Evolutionary conservation across 2,888 invertebrate species (phyloP), one percentile per base, ranked within the genome.

Genomic region (Andrena flavipes): DNA sequence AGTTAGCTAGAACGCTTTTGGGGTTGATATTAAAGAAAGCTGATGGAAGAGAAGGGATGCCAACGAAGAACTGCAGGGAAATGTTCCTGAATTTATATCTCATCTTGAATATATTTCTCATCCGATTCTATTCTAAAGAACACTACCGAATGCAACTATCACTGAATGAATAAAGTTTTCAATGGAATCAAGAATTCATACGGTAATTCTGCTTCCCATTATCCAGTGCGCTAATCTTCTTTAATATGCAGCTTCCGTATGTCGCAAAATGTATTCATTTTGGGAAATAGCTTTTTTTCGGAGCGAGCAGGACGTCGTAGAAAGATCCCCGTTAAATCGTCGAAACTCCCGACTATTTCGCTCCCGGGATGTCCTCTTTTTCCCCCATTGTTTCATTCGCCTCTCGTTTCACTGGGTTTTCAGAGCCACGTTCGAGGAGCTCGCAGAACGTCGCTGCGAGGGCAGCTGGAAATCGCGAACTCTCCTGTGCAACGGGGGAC

Each of bases 391-490:
- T 65, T 65, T 60, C 74, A 54, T 74, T 35, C 64, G 26, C 49
- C 33, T n/a, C 49, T 30, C 30, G 62, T 29, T 60, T 51, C 10
- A 67, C 23, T 16, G 7, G 54, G 51, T 62, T 51, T 62, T 51
- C 42, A 42, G 77, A 62, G 67, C 29, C 75, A 67, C 65, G 51
- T 67, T 75, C 75, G 75, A 60, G 51, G 29, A 75, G 62, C 56
- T 56, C 16, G 65, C 64, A 8, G 48, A 59, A 74, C 33, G 29
- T 42, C 49, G n/a, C 42, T 42, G 42, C 42, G 42, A 5, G 13
- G 30, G 48, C 59, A 60, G 35, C 56, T 16, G 68, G 48, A 48
- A 48, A 76, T 56, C 29, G 76, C 78, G 68, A 59, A 48, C 48
- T 33, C 54, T 10, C 51, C 30, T 2, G 5, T 6, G 1, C 5